Percentiles rank a stretch among this genome's conserved stretches.
Conservation (phyloP, 2,113 vertebrate genomes). For the Toxostoma redivivum region DNA sequence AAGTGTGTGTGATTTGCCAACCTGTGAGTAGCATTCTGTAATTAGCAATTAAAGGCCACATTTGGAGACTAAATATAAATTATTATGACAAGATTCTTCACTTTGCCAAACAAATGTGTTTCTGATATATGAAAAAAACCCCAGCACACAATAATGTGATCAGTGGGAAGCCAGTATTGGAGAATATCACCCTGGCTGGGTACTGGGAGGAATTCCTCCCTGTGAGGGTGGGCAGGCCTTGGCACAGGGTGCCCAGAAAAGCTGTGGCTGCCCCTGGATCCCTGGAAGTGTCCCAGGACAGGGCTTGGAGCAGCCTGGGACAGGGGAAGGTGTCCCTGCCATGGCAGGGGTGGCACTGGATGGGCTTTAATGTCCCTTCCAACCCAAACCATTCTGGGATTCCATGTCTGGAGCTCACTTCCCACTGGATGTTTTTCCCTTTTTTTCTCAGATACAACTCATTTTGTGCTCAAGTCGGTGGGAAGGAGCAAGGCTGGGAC, state of each 20-base stretch:
- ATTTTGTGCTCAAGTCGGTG: background rate
- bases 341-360: accelerated
- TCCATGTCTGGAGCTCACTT: background rate
- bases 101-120: background rate
- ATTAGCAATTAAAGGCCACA: background rate
- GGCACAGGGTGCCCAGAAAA: background rate
- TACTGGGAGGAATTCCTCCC: background rate
- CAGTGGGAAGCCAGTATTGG: background rate
- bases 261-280: background rate
- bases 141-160: background rate
- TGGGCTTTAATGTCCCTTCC: background rate
- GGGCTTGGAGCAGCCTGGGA: background rate
- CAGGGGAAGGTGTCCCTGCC: accelerated
- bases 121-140: background rate
- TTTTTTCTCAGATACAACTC: background rate
- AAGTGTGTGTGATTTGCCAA: background rate
- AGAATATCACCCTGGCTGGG: background rate
- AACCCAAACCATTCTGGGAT: background rate
- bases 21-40: background rate
- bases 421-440: background rate
- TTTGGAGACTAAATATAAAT: background rate
- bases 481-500: background rate
- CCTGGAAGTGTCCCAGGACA: accelerated
- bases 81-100: background rate
- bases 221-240: background rate